A percentile compares a stretch with the other conserved stretches of the same genome.
phyloP scores from a whole-genome alignment of 2,797 vertebrate species.

The Smutsia gigantea region DNA sequence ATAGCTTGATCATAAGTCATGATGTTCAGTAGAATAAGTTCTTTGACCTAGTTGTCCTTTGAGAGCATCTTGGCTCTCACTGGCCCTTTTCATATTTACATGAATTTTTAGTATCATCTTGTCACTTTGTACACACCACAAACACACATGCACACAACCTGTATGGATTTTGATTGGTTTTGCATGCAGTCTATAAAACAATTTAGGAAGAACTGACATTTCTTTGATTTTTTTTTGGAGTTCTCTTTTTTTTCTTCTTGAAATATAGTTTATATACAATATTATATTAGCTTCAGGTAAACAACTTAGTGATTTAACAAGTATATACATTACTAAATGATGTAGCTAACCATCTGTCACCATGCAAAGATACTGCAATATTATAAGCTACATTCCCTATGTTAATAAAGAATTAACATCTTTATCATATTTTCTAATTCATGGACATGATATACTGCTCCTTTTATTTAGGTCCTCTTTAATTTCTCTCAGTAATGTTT shows the following conservation, averaged over 20 bases:
- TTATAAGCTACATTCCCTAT: too few relatives aligned
- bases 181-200: background rate
- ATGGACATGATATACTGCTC: background rate
- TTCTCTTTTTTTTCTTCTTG: too few relatives aligned
- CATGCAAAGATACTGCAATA: too few relatives aligned
- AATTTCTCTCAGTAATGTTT: background rate
- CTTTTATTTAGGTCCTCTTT: conserved; percentile 22
- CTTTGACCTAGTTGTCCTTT: conserved; percentile 41
- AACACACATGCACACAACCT: background rate
- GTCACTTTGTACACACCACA: background rate
- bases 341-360: too few relatives aligned
- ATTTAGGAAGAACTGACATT: background rate
- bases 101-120: conserved; percentile 54
- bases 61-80: conserved; percentile 40
- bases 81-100: conserved; percentile 28
- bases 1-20: background rate
- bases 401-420: background rate
- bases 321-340: too few relatives aligned
- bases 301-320: too few relatives aligned
- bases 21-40: conserved; percentile 53
- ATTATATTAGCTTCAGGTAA: too few relatives aligned
- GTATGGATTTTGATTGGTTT: conserved; percentile 24
- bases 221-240: too few relatives aligned
- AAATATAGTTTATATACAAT: too few relatives aligned
- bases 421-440: conserved; percentile 46